Evolutionary conservation across 2,113 vertebrate species (phyloP).

Genomic region (Malurus melanocephalus): DNA sequence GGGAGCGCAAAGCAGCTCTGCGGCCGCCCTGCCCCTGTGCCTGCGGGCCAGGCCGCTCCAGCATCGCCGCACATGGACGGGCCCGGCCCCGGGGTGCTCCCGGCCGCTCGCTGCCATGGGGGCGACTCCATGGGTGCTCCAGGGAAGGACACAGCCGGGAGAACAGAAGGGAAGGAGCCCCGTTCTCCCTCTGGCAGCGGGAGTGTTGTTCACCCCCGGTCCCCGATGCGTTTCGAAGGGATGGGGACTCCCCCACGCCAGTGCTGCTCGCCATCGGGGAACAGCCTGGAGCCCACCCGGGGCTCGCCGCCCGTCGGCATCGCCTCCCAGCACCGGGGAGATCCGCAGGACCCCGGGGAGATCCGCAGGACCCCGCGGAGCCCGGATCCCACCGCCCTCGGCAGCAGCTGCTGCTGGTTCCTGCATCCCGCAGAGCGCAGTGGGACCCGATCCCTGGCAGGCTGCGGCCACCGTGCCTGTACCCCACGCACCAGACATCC

Average conservation of each 20-base stretch:
- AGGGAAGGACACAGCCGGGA: background rate
- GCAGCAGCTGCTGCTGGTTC: background rate
- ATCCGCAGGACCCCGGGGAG: background rate
- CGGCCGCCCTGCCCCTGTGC: slow-evolving; percentile 34
- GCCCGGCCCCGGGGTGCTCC: background rate
- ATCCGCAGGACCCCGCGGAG: background rate
- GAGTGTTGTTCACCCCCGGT: background rate
- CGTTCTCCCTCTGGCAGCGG: rapidly evolving
- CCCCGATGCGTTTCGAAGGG: rapidly evolving
- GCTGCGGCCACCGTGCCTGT: background rate
- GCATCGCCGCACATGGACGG: background rate
- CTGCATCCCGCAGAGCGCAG: background rate
- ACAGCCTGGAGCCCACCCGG: background rate
- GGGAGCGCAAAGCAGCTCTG: slow-evolving; percentile 33
- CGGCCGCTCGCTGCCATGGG: background rate
- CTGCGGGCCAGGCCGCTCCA: background rate
- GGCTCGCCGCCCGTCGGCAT: rapidly evolving
- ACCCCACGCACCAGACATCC: background rate
- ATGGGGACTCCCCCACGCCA: background rate
- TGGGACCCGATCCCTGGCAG: background rate
- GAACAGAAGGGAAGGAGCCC: background rate
- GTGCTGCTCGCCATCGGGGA: background rate
- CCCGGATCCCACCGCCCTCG: background rate
- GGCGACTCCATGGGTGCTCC: background rate
- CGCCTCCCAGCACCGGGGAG: background rate